Evolutionary conservation across 2,888 invertebrate genomes (phyloP).

Genomic region (Chrysomela aeneicollis): DNA sequence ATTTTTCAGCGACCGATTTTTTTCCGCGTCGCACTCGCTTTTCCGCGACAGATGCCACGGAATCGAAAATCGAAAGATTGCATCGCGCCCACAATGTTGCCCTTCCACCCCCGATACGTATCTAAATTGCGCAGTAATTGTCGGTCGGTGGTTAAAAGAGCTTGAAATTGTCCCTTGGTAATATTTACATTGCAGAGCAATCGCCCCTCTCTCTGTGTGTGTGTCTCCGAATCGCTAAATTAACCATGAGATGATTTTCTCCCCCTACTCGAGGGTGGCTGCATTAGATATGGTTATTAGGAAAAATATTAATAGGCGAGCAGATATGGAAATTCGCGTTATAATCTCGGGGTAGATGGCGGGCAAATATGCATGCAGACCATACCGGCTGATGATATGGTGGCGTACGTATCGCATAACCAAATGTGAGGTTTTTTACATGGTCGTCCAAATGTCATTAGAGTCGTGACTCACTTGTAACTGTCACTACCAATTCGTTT

Average conservation of each 20-base stretch:
- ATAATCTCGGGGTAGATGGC: constrained; percentile 38
- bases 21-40: background rate
- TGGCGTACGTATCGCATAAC: background rate
- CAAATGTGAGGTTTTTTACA: background rate
- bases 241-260: constrained; percentile 57
- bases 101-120: constrained; percentile 55
- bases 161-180: constrained; percentile 62
- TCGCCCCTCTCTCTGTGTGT: constrained; percentile 48
- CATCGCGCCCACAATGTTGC: constrained; percentile 14
- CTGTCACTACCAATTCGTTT: too few species aligned
- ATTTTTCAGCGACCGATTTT: background rate
- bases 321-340: constrained; percentile 47
- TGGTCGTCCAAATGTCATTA: background rate
- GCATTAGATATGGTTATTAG: constrained; percentile 49
- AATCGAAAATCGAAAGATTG: constrained; percentile 32
- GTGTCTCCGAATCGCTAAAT: constrained; percentile 54
- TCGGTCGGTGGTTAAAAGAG: constrained; percentile 62
- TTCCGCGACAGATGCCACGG: constrained; percentile 13
- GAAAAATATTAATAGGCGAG: constrained; percentile 42
- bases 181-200: constrained; percentile 55
- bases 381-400: constrained; percentile 4
- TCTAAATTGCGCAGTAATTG: constrained; percentile 62
- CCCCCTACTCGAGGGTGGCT: constrained; percentile 43
- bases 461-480: too few species aligned
- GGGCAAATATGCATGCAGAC: constrained; percentile 17